Percentiles rank a stretch among this genome's conserved stretches.
Conservation (phyloP, 2,113 vertebrate species). For the Pangasianodon hypophthalmus region DNA sequence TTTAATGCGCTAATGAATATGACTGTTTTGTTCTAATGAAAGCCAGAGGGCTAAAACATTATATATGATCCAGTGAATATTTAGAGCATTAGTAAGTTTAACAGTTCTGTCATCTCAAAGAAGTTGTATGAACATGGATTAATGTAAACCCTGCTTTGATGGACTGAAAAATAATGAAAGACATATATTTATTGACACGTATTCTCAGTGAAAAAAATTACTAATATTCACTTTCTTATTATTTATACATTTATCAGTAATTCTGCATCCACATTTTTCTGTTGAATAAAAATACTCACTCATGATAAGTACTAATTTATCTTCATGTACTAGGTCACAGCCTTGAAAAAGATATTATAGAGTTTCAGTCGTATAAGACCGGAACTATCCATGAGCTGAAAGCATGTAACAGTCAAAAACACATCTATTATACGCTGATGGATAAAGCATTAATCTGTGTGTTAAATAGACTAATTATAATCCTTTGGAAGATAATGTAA, state of each 20-base stretch:
- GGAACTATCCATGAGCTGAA: background rate
- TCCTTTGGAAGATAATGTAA: background rate
- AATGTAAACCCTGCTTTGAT: background rate
- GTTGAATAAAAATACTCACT: background rate
- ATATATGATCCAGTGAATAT: background rate
- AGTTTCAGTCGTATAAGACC: no score
- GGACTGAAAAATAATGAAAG: background rate
- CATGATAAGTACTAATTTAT: background rate
- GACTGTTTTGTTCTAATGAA: slow-evolving; percentile 7
- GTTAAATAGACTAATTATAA: background rate
- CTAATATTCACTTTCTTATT: background rate
- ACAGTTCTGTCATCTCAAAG: background rate
- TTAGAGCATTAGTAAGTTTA: background rate
- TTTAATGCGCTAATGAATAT: slow-evolving; percentile 25
- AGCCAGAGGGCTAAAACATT: slow-evolving; percentile 16
- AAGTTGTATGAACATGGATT: background rate
- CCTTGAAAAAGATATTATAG: background rate
- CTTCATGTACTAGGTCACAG: no score
- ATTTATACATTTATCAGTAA: background rate
- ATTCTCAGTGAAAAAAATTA: background rate
- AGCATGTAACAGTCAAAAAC: background rate
- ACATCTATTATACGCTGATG: background rate
- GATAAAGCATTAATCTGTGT: background rate
- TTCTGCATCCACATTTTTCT: background rate
- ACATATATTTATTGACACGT: background rate